A percentile compares a stretch with the other conserved stretches of the same genome.
Evolutionary conservation across 1,140 invertebrate genomes (phyloP).

Genomic region (Cephus cinctus): DNA sequence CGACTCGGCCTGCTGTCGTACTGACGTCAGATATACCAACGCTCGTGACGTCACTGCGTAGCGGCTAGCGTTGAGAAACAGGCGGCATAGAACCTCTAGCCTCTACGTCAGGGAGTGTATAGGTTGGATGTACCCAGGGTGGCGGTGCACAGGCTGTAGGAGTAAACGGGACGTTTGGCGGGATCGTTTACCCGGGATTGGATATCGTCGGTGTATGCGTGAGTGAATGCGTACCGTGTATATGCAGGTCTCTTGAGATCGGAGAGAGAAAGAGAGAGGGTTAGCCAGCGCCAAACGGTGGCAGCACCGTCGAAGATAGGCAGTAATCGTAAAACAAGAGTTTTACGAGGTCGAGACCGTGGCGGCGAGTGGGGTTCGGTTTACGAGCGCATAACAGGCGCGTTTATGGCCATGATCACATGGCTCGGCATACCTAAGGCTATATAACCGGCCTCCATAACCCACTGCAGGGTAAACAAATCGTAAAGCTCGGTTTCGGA

Average conservation of each 20-base stretch:
- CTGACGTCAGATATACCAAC: no score
- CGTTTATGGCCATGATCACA: slow-evolving; percentile 57
- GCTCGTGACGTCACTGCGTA: no score
- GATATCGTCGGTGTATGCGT: slow-evolving; percentile 7
- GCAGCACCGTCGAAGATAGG: slow-evolving; percentile 47
- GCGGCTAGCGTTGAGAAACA: no score
- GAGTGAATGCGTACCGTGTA: no score
- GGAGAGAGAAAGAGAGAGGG: no score
- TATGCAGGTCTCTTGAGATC: no score
- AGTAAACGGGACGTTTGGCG: slow-evolving; percentile 15
- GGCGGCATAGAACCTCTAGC: no score
- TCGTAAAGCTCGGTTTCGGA: slow-evolving; percentile 55
- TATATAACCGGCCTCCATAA: slow-evolving; percentile 52
- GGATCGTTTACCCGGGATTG: slow-evolving; percentile 13
- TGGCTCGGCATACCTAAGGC: slow-evolving; percentile 51
- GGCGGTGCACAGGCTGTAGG: not conserved
- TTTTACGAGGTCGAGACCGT: slow-evolving; percentile 44
- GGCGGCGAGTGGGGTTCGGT: slow-evolving; percentile 31
- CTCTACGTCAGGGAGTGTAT: no score
- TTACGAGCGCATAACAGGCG: slow-evolving; percentile 57
- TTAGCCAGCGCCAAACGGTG: no score
- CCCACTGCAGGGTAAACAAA: slow-evolving; percentile 56
- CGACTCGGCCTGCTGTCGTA: no score
- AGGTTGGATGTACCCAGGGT: no score
- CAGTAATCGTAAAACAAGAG: slow-evolving; percentile 53